phyloP scores from a whole-genome alignment of 2,113 vertebrate genomes.

The Ictalurus furcatus region DNA sequence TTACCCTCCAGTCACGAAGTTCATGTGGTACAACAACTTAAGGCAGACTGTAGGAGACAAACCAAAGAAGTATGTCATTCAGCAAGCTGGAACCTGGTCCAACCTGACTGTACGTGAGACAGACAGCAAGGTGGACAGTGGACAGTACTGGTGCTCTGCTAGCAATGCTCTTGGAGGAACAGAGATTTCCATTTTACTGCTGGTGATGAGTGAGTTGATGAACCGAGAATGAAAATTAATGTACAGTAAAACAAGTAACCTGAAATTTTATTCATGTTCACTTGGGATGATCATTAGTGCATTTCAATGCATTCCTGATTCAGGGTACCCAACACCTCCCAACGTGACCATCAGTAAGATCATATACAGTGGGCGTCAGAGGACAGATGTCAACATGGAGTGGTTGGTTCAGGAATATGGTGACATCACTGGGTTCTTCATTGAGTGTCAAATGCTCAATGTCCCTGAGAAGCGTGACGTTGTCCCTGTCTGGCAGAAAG shows the following conservation, averaged over 20 bases:
- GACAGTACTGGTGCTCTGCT: constrained; percentile 81
- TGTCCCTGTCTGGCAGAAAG: constrained; percentile 72
- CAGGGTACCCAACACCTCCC: constrained; percentile 84
- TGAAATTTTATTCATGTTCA: neutral
- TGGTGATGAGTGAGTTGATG: constrained; percentile 78
- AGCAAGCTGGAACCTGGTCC: constrained; percentile 71
- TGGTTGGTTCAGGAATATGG: constrained; percentile 72
- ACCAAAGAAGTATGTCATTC: constrained; percentile 73
- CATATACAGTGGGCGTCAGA: constrained; percentile 72
- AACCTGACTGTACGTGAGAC: constrained; percentile 76
- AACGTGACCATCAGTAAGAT: constrained; percentile 82
- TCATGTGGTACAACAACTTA: constrained; percentile 82
- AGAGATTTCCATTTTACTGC: constrained; percentile 74
- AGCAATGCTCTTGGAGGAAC: constrained; percentile 80
- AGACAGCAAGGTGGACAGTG: constrained; percentile 73
- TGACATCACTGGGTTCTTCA: constrained; percentile 80
- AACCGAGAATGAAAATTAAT: neutral
- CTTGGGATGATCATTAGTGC: neutral
- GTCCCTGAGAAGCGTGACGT: neutral
- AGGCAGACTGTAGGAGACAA: constrained; percentile 62
- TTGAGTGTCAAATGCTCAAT: constrained; percentile 73
- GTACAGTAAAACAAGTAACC: neutral
- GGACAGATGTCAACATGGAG: constrained; percentile 82
- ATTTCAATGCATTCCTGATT: neutral
- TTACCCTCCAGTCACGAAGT: constrained; percentile 59